phyloP scores from a whole-genome alignment of 2,113 vertebrate genomes.

The Tretioscincus oriximinensis region DNA sequence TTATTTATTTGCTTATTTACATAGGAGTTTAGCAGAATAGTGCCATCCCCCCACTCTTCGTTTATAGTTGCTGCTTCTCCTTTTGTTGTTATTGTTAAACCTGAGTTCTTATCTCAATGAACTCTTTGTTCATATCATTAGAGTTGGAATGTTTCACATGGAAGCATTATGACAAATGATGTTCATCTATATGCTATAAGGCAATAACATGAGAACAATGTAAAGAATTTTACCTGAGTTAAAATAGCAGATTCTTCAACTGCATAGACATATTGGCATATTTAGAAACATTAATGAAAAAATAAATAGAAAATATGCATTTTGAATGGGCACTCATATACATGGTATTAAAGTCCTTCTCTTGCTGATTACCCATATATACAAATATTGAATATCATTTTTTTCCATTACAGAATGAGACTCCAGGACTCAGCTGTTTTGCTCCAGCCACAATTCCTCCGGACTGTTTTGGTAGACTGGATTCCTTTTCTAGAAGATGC shows the following conservation, averaged over 20 bases:
- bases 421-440: constrained; percentile 88
- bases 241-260: background rate
- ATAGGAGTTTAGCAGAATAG: too few species aligned
- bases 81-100: too few species aligned
- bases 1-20: too few species aligned
- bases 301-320: background rate
- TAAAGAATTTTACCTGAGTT: background rate
- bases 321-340: background rate
- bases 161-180: background rate
- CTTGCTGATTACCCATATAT: background rate
- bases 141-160: background rate
- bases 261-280: background rate
- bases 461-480: constrained; percentile 81
- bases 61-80: too few species aligned
- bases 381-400: constrained; percentile 19
- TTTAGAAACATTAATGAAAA: background rate
- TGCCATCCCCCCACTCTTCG: too few species aligned
- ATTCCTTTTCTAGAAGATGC: constrained; percentile 78
- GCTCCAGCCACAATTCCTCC: constrained; percentile 79
- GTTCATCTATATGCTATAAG: background rate
- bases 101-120: too few species aligned
- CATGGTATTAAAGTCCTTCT: background rate
- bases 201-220: background rate
- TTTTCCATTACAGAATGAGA: constrained; percentile 73
- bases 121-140: too few species aligned